Evolutionary conservation across 2,113 vertebrate genomes (phyloP), one percentile per base, ranked within the genome.

Genomic region (Nipponia nippon): DNA sequence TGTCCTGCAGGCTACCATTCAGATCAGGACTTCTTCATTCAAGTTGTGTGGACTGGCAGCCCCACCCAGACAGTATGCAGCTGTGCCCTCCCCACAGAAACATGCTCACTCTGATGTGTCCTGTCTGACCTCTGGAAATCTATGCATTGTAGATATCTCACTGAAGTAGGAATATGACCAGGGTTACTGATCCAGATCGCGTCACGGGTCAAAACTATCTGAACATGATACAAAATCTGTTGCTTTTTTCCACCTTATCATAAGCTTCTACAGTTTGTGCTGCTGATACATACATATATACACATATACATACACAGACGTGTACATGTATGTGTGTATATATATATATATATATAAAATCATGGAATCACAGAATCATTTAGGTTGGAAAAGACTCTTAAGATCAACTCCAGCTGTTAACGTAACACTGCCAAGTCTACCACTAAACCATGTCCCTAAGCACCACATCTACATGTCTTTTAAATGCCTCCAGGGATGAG

Each of bases 71-170:
- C 3, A 76, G 23, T 25, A 49, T 3, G 9, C 9, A 23, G 13
- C 9, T 34, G 7, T 66, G 25, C 9, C 2, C 8, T 82, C 11
- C 18, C 16, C 21, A 46, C 5, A 75, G 30, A 90, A 87, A 47
- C 0, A 0, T 38, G 23, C 30, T 78, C 8, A 40, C 8, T 29
- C 34, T 44, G 26, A 65, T 7, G 9, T 66, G 9, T 47, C 29
- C 46, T 53, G 21, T 47, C 52, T 78, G 38, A 66, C 34, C 12
- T 46, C 9, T 20, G 58, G 11, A 77, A 53, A 40, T 40, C 44
- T 7, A 2, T 10, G 40, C 42, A 40, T 71, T 49, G n/a, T n/a
- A 67, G 23, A 10, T 53, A 52, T 44, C 40, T 76, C 58, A 63
- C 3, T 40, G 67, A 67, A 63, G 10, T 19, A 34, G 42, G 49